A percentile compares a stretch with the other conserved stretches of the same genome.
Conservation (phyloP, 2,113 vertebrate species). For the Hoplias malabaricus region DNA sequence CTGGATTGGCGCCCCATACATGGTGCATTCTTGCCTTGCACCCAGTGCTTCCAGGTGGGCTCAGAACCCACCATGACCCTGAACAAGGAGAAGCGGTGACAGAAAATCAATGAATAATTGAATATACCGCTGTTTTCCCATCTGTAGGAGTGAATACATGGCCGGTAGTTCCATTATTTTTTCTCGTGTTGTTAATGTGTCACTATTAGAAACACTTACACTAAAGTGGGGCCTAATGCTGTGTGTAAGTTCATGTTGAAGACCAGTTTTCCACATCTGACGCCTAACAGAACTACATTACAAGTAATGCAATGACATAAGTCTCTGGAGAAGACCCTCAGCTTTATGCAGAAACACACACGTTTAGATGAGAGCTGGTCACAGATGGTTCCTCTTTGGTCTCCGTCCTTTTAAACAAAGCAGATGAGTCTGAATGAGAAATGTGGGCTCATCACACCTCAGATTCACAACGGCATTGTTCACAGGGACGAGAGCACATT, state of each 20-base stretch:
- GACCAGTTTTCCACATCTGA: neutral
- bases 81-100: too few species aligned
- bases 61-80: too few species aligned
- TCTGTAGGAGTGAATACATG: too few species aligned
- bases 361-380: neutral
- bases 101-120: too few species aligned
- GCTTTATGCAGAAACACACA: neutral
- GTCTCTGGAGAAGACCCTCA: neutral
- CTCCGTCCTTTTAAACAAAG: neutral
- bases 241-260: neutral
- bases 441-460: neutral
- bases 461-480: neutral
- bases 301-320: neutral
- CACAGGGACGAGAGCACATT: neutral
- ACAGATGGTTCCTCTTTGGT: neutral
- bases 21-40: too few species aligned
- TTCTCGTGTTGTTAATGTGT: too few species aligned
- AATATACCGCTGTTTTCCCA: too few species aligned
- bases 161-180: too few species aligned
- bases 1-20: too few species aligned
- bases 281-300: neutral
- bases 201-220: too few species aligned
- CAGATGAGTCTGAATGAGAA: neutral
- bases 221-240: too few species aligned
- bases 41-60: too few species aligned